Base-by-base conservation (phyloP, 2,888 invertebrate species). In the Cataglyphis rosenhaueri region DNA sequence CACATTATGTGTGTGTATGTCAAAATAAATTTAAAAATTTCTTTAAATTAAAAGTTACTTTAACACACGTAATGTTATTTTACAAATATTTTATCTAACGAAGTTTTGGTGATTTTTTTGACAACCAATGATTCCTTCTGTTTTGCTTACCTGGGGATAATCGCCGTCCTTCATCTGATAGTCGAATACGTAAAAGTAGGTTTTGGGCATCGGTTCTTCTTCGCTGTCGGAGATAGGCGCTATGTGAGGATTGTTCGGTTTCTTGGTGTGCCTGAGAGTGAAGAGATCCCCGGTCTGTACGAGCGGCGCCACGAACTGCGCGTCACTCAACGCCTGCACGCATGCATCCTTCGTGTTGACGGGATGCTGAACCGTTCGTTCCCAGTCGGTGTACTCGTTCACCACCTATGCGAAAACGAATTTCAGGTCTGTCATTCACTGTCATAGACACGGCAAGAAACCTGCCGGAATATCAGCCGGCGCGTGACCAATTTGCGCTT, bases 321-420 rank as follows among this genome's bases (percentile, higher is more conserved):
- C 98, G 94, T 99, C 99, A 86, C 98, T 98, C 61, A 99, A 95
- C 8, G 99, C 98, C 59, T 98, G 97, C 84, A 99, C 97, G 4
- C 98, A 97, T 15, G 98, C 97, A 93, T 98, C 98, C 86, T 98
- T 96, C 9, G 98, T 97, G 92, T 98, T 98, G 90, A 98, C 97
- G 66, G 98, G 98, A 94, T 98, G 98, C 95, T 98, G 96, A 44
- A 98, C 97, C 91, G 98, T 98, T 94, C 97, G 96, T 95, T 98
- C 98, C 99, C 99, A 99, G 95, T 99, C 99, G 83, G 99, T 99
- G 95, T 99, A 99, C 93, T 99, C 99, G 95, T 99, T 99, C 89
- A 98, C 97, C 82, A 94, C 92, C 94, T 90, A 12, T 8, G 12
- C 8, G 32, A 57, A 32, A 61, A 79, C 12, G 8, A 48, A 52